Conservation (phyloP, 2,797 vertebrate species). For the Sitta carolinensis region DNA sequence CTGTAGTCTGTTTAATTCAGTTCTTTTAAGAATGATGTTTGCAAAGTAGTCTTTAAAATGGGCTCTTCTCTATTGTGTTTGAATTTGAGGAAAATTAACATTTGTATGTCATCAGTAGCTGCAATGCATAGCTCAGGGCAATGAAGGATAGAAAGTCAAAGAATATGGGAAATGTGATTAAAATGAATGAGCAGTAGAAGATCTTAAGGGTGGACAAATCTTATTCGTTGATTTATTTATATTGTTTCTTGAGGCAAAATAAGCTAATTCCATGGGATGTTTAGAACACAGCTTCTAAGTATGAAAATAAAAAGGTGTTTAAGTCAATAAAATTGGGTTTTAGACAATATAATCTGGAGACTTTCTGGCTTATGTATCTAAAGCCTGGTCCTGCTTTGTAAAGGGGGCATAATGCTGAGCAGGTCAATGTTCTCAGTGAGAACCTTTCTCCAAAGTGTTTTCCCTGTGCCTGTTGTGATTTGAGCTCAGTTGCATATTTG, state of each 20-base stretch:
- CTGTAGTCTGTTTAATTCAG: slow-evolving; percentile 1
- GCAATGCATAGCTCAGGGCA: slow-evolving; percentile 65
- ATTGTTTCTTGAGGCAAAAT: slow-evolving; percentile 69
- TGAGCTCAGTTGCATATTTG: neutral
- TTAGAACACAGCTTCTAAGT: slow-evolving; percentile 71
- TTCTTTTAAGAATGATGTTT: slow-evolving; percentile 62
- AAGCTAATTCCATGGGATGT: slow-evolving; percentile 59
- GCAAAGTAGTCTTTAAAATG: slow-evolving; percentile 62
- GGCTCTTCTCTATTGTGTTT: slow-evolving; percentile 57
- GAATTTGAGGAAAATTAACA: slow-evolving; percentile 73
- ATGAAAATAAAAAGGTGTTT: neutral
- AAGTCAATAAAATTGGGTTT: neutral
- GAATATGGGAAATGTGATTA: slow-evolving; percentile 71
- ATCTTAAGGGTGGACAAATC: slow-evolving; percentile 64
- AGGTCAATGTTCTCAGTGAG: neutral
- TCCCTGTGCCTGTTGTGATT: neutral
- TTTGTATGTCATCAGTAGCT: slow-evolving; percentile 69
- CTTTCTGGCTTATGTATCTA: neutral
- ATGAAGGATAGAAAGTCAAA: slow-evolving; percentile 65
- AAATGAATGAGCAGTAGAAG: slow-evolving; percentile 66
- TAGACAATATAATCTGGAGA: neutral
- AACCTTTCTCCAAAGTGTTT: neutral
- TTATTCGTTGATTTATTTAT: slow-evolving; percentile 71
- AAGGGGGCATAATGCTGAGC: neutral
- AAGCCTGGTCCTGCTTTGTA: fast-evolving